Base-by-base conservation (phyloP, 2,888 invertebrate genomes). In the Nemotelus nigrinus region DNA sequence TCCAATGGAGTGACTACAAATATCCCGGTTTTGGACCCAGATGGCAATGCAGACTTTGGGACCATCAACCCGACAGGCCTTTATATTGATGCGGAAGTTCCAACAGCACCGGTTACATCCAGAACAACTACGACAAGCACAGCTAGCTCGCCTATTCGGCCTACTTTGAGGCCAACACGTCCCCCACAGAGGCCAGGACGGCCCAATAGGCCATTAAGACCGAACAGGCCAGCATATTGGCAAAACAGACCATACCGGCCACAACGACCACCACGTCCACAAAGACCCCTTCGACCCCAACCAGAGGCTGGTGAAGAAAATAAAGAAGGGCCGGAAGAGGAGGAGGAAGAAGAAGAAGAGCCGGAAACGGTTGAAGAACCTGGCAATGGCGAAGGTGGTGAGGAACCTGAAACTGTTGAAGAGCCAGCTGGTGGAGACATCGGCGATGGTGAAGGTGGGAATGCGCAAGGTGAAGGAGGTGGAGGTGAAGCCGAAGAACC, bases 301-400 rank as follows among this genome's bases (percentile, higher is more conserved):
- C 48, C 48, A 25, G 25, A 25, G 25, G n/a, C 55, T n/a, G 5
- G 41, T 6, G 41, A 25, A 10, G 43, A 53, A 4, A 55, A 43
- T 41, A 7, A 53, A 45, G 72, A 72, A 72, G 72, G 58, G 60
- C 45, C 44, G 8, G 71, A 55, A 71, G 72, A 72, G 39, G 58
- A 57, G 0, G 72, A 72, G 45, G 72, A 41, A 39, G 53, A n/a
- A 5, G 68, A 25, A 53, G 70, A 70, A 41, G 53, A 72, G 47
- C 72, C 72, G 3, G 58, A 72, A 58, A 58, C 72, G 4, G 58
- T 57, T 3, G 72, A 72, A 45, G 58, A 45, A 2, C 58, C 58
- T 25, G 72, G 47, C n/a, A 72, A 72, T n/a, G 58, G 58, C 3
- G 72, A 50, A 72, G 72, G 47, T 2, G 70, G 70, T 3, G 57